A percentile compares a stretch with the other conserved stretches of the same genome.
Conservation (phyloP, 1,140 invertebrate species). For the Vanessa tameamea region DNA sequence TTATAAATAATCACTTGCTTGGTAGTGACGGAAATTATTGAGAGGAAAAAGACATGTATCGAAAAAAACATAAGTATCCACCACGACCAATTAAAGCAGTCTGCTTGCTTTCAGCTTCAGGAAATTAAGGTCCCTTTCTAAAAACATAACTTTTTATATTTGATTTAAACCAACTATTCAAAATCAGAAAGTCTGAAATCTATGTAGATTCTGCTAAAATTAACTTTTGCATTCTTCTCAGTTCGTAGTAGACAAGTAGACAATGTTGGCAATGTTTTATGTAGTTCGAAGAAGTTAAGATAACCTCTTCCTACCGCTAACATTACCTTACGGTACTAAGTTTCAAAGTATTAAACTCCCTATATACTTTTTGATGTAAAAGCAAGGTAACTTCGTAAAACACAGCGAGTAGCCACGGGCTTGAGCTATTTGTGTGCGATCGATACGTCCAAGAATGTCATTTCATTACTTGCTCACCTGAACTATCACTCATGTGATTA, state of each 20-base stretch:
- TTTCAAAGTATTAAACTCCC: neutral
- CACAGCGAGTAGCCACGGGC: slow-evolving; percentile 17
- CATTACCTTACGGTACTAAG: neutral
- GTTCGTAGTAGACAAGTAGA: slow-evolving; percentile 5
- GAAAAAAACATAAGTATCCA: no score
- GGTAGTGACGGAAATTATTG: no score
- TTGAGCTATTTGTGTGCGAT: slow-evolving; percentile 51
- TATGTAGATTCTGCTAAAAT: neutral
- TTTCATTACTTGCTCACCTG: slow-evolving; percentile 56
- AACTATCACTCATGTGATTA: slow-evolving; percentile 28
- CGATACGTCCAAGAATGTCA: slow-evolving; percentile 60
- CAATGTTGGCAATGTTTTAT: slow-evolving; percentile 9
- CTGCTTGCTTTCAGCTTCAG: no score
- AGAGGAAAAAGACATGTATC: no score
- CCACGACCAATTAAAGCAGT: no score
- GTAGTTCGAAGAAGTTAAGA: slow-evolving; percentile 4
- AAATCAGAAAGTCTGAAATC: neutral
- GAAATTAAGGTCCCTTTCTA: no score
- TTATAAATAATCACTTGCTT: no score
- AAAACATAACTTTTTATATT: no score
- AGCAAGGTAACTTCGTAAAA: neutral
- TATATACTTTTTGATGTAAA: slow-evolving; percentile 9
- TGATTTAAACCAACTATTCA: no score
- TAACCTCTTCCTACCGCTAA: neutral
- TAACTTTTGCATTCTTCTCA: neutral